phyloP scores from a whole-genome alignment of 2,888 invertebrate genomes.

The Pyrochroa serraticornis region DNA sequence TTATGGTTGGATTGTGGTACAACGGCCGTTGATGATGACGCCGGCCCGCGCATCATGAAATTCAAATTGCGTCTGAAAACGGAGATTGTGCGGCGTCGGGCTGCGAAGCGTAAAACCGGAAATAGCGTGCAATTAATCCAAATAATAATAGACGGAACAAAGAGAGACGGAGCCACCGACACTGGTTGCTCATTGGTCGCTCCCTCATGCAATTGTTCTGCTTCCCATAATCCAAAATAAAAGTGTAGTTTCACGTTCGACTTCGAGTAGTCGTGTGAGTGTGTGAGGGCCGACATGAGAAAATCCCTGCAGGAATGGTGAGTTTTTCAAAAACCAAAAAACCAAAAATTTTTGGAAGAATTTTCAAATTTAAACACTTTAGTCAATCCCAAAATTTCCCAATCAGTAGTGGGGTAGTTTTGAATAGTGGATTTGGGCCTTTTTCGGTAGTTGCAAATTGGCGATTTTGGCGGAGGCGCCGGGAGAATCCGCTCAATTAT shows the following conservation, averaged over 20 bases:
- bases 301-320: slow-evolving; percentile 17
- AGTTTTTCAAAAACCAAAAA: slow-evolving; percentile 1
- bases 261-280: slow-evolving; percentile 7
- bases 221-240: slow-evolving; percentile 39
- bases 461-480: no score
- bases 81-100: slow-evolving; percentile 15
- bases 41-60: slow-evolving; percentile 6
- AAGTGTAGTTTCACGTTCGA: slow-evolving; percentile 35
- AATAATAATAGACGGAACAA: slow-evolving; percentile 49
- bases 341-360: no score
- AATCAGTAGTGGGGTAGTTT: no score
- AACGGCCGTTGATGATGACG: background rate
- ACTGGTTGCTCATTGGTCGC: slow-evolving; percentile 36
- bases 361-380: no score
- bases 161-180: slow-evolving; percentile 34
- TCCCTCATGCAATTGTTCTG: slow-evolving; percentile 40
- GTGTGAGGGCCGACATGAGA: slow-evolving; percentile 18
- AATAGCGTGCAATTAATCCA: slow-evolving; percentile 50
- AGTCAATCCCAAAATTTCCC: no score
- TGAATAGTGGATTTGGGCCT: no score
- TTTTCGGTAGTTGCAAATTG: no score
- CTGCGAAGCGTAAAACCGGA: slow-evolving; percentile 47
- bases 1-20: background rate
- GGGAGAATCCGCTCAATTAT: no score
- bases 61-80: slow-evolving; percentile 22